A percentile compares a stretch with the other conserved stretches of the same genome.
Conservation (phyloP, 2,888 invertebrate species). For the Coenonympha glycerion region DNA sequence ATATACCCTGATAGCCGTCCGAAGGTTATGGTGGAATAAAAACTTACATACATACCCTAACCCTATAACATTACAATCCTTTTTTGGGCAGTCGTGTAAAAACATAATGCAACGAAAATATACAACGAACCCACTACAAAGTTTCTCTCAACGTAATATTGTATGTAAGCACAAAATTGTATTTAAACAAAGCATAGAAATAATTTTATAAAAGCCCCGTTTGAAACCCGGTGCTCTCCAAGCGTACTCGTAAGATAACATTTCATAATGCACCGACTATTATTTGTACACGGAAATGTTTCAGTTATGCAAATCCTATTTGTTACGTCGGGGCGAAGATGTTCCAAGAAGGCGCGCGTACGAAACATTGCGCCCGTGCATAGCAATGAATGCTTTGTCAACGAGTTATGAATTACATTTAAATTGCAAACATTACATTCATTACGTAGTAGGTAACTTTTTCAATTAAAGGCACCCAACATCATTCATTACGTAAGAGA, state of each 20-base stretch:
- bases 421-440: neutral
- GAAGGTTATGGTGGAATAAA: no score
- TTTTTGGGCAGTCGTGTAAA: no score
- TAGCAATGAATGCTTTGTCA: neutral
- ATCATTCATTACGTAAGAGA: no score
- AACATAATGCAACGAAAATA: no score
- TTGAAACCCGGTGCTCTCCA: neutral
- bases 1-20: no score
- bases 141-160: no score
- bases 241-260: neutral
- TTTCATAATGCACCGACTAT: constrained; percentile 16
- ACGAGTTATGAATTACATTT: neutral
- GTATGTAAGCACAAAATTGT: no score
- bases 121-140: no score
- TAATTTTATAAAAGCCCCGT: neutral
- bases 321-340: constrained; percentile 19
- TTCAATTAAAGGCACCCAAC: no score
- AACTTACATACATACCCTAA: no score
- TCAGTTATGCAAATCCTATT: constrained; percentile 21
- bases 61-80: no score
- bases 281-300: constrained; percentile 19
- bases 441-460: no score
- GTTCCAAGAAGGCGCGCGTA: constrained; percentile 5
- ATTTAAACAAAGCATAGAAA: neutral
- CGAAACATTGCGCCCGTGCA: neutral